A percentile compares a stretch with the other conserved stretches of the same genome.
phyloP scores from a whole-genome alignment of 2,888 invertebrate genomes.

The Tridacna gigas region DNA sequence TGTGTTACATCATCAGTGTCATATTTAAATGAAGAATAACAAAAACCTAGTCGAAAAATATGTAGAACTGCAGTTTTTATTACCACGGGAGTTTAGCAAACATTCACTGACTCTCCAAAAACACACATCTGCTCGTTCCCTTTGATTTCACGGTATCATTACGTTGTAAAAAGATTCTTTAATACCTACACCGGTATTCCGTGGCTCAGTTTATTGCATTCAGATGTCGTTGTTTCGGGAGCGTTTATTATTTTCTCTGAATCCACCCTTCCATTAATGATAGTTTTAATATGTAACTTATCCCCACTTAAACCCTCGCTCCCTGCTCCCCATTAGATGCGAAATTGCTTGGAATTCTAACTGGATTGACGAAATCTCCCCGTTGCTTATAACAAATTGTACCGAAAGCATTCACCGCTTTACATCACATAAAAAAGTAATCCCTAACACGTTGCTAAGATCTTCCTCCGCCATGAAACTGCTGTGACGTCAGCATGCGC shows the following conservation, averaged over 20 bases:
- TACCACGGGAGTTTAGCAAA: background rate
- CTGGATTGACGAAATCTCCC: background rate
- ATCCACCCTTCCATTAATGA: slow-evolving; percentile 9
- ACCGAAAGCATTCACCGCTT: slow-evolving; percentile 5
- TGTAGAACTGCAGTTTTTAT: background rate
- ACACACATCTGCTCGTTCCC: slow-evolving; percentile 9
- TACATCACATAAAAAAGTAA: slow-evolving; percentile 17
- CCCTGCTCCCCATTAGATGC: slow-evolving; percentile 7
- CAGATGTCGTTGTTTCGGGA: slow-evolving; percentile 13
- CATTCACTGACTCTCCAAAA: background rate
- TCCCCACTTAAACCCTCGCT: slow-evolving; percentile 19
- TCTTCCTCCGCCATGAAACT: slow-evolving; percentile 28
- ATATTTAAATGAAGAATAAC: background rate
- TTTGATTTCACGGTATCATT: background rate
- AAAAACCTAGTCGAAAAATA: background rate
- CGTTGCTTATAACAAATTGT: background rate
- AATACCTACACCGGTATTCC: background rate
- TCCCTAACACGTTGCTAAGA: slow-evolving; percentile 30
- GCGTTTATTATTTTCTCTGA: slow-evolving; percentile 22
- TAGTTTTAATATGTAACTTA: slow-evolving; percentile 20
- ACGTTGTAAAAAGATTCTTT: background rate
- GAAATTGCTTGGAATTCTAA: background rate
- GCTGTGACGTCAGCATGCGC: slow-evolving; percentile 42
- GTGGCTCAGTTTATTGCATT: background rate
- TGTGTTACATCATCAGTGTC: background rate